phyloP scores from a whole-genome alignment of 2,113 vertebrate genomes.

The Pachycephala philippinensis region DNA sequence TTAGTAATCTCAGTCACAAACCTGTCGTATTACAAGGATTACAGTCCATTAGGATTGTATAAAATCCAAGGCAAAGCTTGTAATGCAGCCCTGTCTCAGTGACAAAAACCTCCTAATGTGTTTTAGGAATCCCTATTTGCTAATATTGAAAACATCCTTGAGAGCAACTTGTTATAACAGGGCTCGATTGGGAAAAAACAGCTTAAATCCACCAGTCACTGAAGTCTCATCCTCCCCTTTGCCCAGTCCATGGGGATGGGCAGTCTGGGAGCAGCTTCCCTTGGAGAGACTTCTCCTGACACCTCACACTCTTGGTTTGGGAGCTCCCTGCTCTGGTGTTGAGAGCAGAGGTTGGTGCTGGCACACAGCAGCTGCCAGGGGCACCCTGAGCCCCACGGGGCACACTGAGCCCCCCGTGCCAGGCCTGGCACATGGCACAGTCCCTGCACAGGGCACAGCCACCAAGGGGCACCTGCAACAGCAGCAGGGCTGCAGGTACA shows the following conservation, averaged over 20 bases:
- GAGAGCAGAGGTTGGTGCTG: not conserved
- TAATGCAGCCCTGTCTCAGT: not conserved
- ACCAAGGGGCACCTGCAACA: not conserved
- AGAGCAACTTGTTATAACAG: not conserved
- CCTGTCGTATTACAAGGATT: not conserved
- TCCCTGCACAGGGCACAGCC: not conserved
- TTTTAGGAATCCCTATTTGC: not conserved
- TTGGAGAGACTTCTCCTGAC: too few species aligned
- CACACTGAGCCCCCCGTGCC: fast-evolving
- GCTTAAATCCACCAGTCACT: not conserved
- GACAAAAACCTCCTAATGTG: not conserved
- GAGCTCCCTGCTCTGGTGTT: not conserved
- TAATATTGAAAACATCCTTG: not conserved
- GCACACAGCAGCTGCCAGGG: fast-evolving
- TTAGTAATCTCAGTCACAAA: not conserved
- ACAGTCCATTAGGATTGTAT: not conserved
- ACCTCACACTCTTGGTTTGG: too few species aligned
- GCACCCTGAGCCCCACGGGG: fast-evolving
- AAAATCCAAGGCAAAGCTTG: not conserved
- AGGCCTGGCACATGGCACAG: not conserved
- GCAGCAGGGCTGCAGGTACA: not conserved
- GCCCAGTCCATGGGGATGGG: fast-evolving
- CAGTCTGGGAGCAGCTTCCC: not conserved
- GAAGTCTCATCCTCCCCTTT: fast-evolving
- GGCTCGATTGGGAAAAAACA: not conserved